Evolutionary conservation across 2,797 vertebrate species (phyloP), one percentile per base, ranked within the genome.

Genomic region (Hypotaenidia okinawae): DNA sequence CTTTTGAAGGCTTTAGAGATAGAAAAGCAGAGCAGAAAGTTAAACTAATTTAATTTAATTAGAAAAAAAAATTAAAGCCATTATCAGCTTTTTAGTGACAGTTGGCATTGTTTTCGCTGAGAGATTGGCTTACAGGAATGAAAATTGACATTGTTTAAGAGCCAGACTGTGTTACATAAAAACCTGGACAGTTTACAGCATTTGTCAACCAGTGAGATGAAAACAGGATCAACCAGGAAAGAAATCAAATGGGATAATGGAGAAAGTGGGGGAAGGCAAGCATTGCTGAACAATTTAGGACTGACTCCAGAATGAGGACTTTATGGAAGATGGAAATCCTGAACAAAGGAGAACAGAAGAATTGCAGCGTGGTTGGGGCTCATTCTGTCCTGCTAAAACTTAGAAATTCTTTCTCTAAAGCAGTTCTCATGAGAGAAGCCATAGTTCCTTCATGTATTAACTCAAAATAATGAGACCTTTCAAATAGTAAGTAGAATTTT

Each of bases 131-230:
- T 91, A 73, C 62, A 62, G 55, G 95, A 93, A 93, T 88, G 67
- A 97, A 95, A 93, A 93, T 72, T 76, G 41, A 37, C 68, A 59
- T 95, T 89, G 87, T 94, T 92, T 79, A 58, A 89, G 91, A 87
- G 72, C 96, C 84, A 95, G 85, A 33, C 7, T 5, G 63, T 41
- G 86, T 97, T 96, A 87, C n/a, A 59, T 96, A 93, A 92, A 95
- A 88, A 52, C 21, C 64, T 91, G 86, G 96, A 75, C 6, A 52
- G 35, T 3, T 85, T 67, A 57, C 81, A 94, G 47, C 70, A 21
- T 61, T 68, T 81, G 78, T 78, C 39, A 57, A 72, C 45, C 43
- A 64, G 41, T 69, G 62, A 74, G 39, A 73, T 84, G 89, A 88
- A 83, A 86, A 86, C 37, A 61, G 51, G 47, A 63, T 94, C 91